Conservation (phyloP, 2,797 vertebrate species). For the Macroramphosus scolopax region DNA sequence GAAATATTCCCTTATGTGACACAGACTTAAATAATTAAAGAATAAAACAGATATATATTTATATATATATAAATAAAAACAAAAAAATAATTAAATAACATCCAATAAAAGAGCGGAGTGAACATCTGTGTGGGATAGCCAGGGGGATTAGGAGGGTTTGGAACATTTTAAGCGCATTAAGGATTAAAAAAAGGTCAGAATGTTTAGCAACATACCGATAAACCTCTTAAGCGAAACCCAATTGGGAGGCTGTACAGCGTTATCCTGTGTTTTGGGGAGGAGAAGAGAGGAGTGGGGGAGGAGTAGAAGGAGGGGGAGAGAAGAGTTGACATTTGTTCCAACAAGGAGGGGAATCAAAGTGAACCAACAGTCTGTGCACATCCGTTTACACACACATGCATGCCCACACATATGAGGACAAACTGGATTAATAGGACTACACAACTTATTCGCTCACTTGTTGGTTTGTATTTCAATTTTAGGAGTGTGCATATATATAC, state of each 20-base stretch:
- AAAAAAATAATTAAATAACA: constrained; percentile 65
- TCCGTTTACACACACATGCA: constrained; percentile 39
- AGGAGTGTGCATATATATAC: constrained; percentile 16
- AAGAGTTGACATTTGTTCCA: constrained; percentile 75
- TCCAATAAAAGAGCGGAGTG: constrained; percentile 79
- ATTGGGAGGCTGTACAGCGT: constrained; percentile 76
- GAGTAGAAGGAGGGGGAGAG: constrained; percentile 45
- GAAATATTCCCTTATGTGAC: constrained; percentile 51
- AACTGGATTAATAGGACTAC: constrained; percentile 29
- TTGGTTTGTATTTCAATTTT: too few species aligned
- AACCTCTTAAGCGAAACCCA: constrained; percentile 85
- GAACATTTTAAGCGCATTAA: constrained; percentile 86
- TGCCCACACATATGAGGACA: constrained; percentile 26
- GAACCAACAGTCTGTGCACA: constrained; percentile 44
- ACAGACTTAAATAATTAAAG: constrained; percentile 52
- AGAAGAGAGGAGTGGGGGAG: constrained; percentile 48
- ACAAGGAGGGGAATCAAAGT: constrained; percentile 59
- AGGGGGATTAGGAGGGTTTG: constrained; percentile 80
- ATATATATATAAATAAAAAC: constrained; percentile 43
- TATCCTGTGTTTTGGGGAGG: constrained; percentile 76
- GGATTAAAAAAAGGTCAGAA: constrained; percentile 86
- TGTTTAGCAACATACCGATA: constrained; percentile 85
- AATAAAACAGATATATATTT: constrained; percentile 29
- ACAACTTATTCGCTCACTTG: constrained; percentile 25
- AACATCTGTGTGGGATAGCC: constrained; percentile 81